Evolutionary conservation across 2,113 vertebrate genomes (phyloP).

Genomic region (Hystrix cristata): DNA sequence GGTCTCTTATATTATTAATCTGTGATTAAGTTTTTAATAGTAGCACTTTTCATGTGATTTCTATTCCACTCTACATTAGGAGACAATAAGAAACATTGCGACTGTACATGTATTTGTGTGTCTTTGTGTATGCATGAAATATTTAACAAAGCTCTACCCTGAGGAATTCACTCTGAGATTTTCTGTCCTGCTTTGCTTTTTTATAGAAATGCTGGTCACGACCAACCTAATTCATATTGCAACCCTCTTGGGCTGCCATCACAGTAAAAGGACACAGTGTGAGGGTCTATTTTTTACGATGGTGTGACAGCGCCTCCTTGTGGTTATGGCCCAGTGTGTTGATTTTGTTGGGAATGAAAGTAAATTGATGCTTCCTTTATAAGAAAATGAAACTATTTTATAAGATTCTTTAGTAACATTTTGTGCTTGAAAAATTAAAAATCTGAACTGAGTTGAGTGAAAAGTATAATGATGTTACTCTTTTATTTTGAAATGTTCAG

Average conservation of each 20-base stretch:
- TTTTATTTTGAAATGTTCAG: conserved; percentile 34
- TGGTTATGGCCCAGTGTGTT: not conserved
- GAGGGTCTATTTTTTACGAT: not conserved
- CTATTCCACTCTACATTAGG: not conserved
- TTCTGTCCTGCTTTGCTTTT: not conserved
- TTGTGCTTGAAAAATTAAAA: conserved; percentile 46
- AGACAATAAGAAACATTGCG: not conserved
- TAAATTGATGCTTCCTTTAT: not conserved
- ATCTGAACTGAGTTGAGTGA: conserved; percentile 20
- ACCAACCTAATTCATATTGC: not conserved
- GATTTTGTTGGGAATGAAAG: conserved; percentile 3
- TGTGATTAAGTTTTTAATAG: not conserved
- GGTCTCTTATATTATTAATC: not conserved
- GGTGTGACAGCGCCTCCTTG: conserved; percentile 54
- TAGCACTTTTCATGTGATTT: conserved; percentile 12
- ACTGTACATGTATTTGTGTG: not conserved
- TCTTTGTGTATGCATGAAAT: conserved; percentile 37
- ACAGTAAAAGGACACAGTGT: not conserved
- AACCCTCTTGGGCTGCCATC: not conserved
- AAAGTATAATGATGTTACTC: not conserved
- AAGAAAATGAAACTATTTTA: conserved; percentile 39
- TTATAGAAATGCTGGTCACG: not conserved
- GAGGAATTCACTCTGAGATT: not conserved
- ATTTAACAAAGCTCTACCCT: not conserved
- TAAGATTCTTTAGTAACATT: not conserved